phyloP scores from a whole-genome alignment of 1,140 invertebrate genomes.

The Halictus rubicundus region DNA sequence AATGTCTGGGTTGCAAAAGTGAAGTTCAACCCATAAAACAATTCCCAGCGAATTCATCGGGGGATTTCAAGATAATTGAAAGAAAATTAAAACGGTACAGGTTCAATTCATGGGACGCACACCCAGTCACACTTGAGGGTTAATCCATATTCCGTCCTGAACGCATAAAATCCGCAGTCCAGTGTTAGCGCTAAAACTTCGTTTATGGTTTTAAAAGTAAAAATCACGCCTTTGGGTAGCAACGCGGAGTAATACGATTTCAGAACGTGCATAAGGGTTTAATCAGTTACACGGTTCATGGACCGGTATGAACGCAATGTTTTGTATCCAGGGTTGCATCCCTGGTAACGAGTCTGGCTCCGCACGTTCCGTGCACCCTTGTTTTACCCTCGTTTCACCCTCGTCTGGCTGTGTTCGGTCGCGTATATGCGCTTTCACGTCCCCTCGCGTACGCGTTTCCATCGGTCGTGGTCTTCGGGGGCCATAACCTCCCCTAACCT shows the following conservation, averaged over 20 bases:
- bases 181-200: no score
- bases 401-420: conserved; percentile 27
- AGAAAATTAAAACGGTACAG: no score
- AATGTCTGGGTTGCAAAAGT: no score
- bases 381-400: conserved; percentile 28
- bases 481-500: conserved; percentile 36
- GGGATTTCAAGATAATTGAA: no score
- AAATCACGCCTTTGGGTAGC: no score
- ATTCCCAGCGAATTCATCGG: no score
- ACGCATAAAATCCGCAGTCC: no score
- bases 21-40: no score
- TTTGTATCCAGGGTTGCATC: conserved; percentile 33
- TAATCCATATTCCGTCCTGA: no score
- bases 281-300: conserved; percentile 27
- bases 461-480: conserved; percentile 12
- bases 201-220: no score
- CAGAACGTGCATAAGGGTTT: neutral
- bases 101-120: no score
- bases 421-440: conserved; percentile 20
- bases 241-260: neutral
- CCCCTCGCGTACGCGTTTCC: neutral
- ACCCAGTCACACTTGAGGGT: no score
- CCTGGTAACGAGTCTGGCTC: conserved; percentile 47
- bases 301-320: conserved; percentile 15
- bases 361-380: conserved; percentile 29